Base-by-base conservation (phyloP, 2,888 invertebrate species). In the Syritta pipiens region DNA sequence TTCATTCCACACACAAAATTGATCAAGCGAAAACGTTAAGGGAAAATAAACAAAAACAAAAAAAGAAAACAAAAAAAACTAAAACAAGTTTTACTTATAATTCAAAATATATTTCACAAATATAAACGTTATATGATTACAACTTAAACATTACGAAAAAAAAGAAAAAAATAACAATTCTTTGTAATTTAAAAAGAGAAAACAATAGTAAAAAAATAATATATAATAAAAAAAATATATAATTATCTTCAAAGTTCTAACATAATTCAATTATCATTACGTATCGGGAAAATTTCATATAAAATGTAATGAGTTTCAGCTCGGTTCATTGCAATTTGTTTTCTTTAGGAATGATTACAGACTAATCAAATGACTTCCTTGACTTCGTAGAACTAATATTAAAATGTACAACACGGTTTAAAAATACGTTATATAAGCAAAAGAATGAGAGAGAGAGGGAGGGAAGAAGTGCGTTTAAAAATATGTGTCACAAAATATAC, bases 151-250 rank as follows among this genome's bases (percentile, higher is more conserved):
- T 28, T 44, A 59, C 14, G 46, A 59, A 65, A 26, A 49, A 48
- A 28, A 9, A 42, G 37, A 44, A 48, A 62, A 62, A 68, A 44
- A 81, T 63, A 81, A 69, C 68, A 69, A 79, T 74, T 62, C 62
- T 57, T 63, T 6, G 51, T 40, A 69, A 44, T 62, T 46, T 68
- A 59, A 48, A 59, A 68, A 67, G n/a, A n/a, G n/a, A n/a, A n/a
- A n/a, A n/a, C n/a, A n/a, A n/a, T n/a, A n/a, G n/a, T 67, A 65
- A 60, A 51, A 32, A 53, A 63, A 69, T 63, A 55, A 51, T 59
- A 57, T 42, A 42, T 32, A 32, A 24, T 24, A 40, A 48, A 37
- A 55, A 37, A 51, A 51, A 63, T 26, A 44, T 28, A 48, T 32
- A 51, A 49, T 53, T 12, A 48, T 48, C 42, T 46, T 46, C 5